These are phyloP conservation scores for Caenorhabditis panamensis DNA, from an alignment of 2,888 invertebrate species.

Conservation along the genomic window DNA sequence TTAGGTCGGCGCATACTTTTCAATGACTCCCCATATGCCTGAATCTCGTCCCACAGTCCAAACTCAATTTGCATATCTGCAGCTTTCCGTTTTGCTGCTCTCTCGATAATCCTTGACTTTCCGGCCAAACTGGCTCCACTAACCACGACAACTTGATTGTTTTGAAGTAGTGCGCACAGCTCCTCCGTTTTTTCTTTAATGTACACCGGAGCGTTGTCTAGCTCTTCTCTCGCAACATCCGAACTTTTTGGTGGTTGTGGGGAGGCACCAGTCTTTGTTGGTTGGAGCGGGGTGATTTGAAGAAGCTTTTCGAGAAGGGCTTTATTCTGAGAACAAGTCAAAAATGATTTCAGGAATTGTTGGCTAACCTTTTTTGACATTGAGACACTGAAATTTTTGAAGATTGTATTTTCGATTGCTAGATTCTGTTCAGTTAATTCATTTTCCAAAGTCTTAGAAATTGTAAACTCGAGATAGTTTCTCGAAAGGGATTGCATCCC, in stretches of 20 bases:
- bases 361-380: constrained; percentile 39
- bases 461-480: constrained; percentile 24
- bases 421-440: constrained; percentile 17
- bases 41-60: constrained; percentile 53
- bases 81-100: constrained; percentile 22
- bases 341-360: no score
- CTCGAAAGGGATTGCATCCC: constrained; percentile 17
- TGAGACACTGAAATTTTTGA: constrained; percentile 15
- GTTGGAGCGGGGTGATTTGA: background rate
- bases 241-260: constrained; percentile 33
- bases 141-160: constrained; percentile 52
- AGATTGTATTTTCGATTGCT: constrained; percentile 23
- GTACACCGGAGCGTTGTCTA: constrained; percentile 35
- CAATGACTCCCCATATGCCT: constrained; percentile 31
- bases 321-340: no score
- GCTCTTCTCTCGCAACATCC: constrained; percentile 3
- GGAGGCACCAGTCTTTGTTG: constrained; percentile 12
- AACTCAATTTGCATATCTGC: constrained; percentile 46
- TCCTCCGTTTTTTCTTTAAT: constrained; percentile 32
- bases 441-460: constrained; percentile 14
- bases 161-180: constrained; percentile 23
- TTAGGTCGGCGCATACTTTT: constrained; percentile 36
- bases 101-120: constrained; percentile 48
- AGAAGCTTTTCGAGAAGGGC: constrained; percentile 24
- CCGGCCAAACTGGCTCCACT: constrained; percentile 40